These are phyloP conservation scores for Channallabes apus DNA, from an alignment of 2,797 vertebrate genomes.

Conservation along the genomic window DNA sequence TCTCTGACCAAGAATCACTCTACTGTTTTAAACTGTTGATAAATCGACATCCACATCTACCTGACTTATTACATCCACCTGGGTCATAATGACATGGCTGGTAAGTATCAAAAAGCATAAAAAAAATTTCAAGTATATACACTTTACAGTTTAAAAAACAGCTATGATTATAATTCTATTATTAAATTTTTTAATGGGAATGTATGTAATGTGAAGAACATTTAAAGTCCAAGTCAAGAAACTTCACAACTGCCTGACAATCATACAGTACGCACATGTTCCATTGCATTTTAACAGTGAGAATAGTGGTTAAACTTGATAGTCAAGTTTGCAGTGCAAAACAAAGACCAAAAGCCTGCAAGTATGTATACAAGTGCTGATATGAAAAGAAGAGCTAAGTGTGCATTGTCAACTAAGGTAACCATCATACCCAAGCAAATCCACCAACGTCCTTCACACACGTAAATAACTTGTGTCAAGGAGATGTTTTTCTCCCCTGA, in stretches of 20 bases:
- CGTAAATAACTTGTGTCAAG: background rate
- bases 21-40: background rate
- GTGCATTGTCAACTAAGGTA: background rate
- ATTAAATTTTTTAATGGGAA: background rate
- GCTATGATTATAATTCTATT: background rate
- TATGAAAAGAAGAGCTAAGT: background rate
- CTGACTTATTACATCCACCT: background rate
- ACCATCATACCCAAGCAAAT: background rate
- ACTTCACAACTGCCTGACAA: too few relatives aligned
- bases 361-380: background rate
- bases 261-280: background rate
- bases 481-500: too few relatives aligned
- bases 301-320: slow-evolving; percentile 4
- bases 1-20: background rate
- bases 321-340: background rate
- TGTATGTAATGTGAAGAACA: background rate
- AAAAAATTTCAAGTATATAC: background rate
- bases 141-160: background rate
- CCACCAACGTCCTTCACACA: background rate
- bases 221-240: background rate
- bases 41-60: too few relatives aligned
- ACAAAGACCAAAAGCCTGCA: background rate
- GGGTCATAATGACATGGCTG: background rate
- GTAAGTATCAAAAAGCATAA: background rate
- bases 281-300: too few relatives aligned